Base-by-base conservation (phyloP, 2,797 vertebrate species). In the Epinephelus malabaricus region DNA sequence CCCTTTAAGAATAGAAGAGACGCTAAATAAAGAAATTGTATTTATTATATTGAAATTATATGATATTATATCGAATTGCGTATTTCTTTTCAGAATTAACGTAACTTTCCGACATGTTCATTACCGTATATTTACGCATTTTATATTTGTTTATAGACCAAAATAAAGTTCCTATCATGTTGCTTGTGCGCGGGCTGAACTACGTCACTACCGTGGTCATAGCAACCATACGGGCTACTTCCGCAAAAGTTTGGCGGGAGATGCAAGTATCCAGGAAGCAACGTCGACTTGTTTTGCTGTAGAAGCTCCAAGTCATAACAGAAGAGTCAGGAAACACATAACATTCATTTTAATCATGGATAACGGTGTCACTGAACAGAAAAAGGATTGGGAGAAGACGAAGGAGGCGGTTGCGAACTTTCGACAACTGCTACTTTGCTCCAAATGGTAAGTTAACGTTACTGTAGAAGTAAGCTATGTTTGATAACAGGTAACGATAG, bases 401-500 rank as follows among this genome's bases (percentile, higher is more conserved):
- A 94, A 86, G 49, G 83, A 92, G 34, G 92, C 95, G 1, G 81
- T 91, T 0, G 80, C 82, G 11, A 88, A 91, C 23, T 95, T 96
- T 54, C 81, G 94, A 51, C 80, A 64, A 3, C 82, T 95, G 27
- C 75, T 95, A 0, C 83, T 95, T 63, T 96, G 94, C 79, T 93
- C 92, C 6, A 95, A 94, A 92, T 95, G 95, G 95, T 96, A 71
- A 73, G 67, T 76, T 65, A 5, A 62, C 0, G 18, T 62, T 21
- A 43, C 1, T 7, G 25, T 0, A 10, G 9, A 23, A 3, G 51
- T 13, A 43, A 68, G 23, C 19, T 34, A 34, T 34, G 34, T 34
- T 34, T 34, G 7, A 8, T 34, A 34, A 34, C 34, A 8, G 34
- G 34, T 6, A 3, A 40, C 14, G 50, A 7, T 18, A 5, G 6